Conservation (phyloP, 2,888 invertebrate species). For the Seira sanloemensis region DNA sequence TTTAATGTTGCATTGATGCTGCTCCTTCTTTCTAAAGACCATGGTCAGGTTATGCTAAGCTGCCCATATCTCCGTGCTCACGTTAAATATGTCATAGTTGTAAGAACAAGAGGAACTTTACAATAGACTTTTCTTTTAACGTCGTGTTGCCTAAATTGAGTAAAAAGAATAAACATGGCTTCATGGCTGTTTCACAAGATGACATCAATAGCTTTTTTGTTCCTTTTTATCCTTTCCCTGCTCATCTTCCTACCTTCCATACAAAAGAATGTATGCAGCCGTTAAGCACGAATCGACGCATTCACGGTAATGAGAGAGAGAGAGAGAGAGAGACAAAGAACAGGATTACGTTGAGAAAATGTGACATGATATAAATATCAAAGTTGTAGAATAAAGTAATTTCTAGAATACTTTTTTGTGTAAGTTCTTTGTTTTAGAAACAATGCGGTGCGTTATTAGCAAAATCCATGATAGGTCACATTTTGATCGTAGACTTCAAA, state of each 20-base stretch:
- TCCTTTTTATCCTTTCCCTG: background rate
- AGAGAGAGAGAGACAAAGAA: background rate
- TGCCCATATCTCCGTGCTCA: background rate
- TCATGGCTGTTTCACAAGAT: conserved; percentile 11
- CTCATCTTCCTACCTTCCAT: background rate
- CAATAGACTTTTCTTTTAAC: background rate
- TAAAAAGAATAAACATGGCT: background rate
- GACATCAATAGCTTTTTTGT: conserved; percentile 10
- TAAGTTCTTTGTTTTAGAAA: too few species aligned
- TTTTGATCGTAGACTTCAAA: too few species aligned
- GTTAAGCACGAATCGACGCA: background rate
- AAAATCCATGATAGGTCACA: too few species aligned
- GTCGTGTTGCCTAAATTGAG: background rate
- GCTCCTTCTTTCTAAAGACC: background rate
- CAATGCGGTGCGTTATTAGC: too few species aligned
- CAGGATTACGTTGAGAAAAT: background rate
- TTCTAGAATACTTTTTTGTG: too few species aligned
- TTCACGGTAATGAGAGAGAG: background rate
- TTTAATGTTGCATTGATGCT: background rate
- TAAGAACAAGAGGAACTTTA: background rate
- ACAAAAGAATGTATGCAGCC: too few species aligned
- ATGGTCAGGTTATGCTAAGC: background rate
- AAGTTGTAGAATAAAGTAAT: too few species aligned
- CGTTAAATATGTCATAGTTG: background rate
- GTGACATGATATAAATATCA: background rate